Evolutionary conservation across 2,888 invertebrate species (phyloP).

Genomic region (Branchipolynoe longqiensis): DNA sequence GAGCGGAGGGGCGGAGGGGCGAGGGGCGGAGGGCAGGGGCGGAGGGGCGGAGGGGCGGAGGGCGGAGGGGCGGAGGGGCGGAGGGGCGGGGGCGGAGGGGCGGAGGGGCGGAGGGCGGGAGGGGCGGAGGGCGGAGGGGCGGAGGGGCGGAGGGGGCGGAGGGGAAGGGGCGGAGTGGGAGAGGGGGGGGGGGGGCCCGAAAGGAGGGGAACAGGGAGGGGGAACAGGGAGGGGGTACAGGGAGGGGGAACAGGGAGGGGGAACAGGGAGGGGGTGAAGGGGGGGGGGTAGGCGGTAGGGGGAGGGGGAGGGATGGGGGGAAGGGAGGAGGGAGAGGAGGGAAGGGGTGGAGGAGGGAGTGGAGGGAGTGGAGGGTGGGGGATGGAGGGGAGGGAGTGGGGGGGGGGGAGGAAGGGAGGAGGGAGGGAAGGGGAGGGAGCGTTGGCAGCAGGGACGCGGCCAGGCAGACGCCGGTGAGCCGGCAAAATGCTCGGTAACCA

Average conservation of each 20-base stretch:
- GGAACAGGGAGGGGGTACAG: background rate
- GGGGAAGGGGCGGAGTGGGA: background rate
- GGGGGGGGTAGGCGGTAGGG: no score
- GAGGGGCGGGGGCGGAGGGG: no score
- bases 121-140: background rate
- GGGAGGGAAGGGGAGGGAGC: slow-evolving; percentile 3
- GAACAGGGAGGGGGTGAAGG: background rate
- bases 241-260: background rate
- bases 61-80: background rate
- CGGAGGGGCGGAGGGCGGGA: background rate
- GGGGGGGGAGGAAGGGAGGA: background rate
- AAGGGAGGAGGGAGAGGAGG: background rate
- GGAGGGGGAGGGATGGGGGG: background rate
- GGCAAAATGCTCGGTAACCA: slow-evolving; percentile 14
- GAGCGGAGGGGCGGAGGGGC: background rate
- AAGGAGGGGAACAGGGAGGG: background rate
- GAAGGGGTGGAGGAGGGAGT: background rate
- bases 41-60: background rate
- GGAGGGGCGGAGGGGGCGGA: background rate
- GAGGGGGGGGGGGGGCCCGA: background rate
- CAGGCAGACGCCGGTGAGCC: background rate
- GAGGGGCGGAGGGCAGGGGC: background rate
- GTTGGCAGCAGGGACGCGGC: background rate
- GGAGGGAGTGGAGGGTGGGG: background rate
- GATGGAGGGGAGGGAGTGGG: background rate